A percentile compares a stretch with the other conserved stretches of the same genome.
Conservation (phyloP, 2,888 invertebrate genomes). For the Tiliacea aurago region DNA sequence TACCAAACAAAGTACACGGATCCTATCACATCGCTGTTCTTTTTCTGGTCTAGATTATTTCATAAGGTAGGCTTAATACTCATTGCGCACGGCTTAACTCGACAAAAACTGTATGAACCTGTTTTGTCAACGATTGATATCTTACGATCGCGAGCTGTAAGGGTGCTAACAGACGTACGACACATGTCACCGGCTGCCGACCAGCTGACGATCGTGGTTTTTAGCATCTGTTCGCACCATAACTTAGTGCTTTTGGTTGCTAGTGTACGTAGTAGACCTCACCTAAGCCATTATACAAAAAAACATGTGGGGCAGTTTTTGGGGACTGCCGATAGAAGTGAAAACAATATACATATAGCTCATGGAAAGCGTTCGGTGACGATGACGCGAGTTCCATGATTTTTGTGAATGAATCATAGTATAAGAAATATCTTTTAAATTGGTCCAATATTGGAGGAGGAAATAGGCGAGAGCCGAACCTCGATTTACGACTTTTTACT, state of each 20-base stretch:
- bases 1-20: conserved; percentile 11
- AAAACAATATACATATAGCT: too few relatives aligned
- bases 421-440: too few relatives aligned
- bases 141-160: conserved; percentile 26
- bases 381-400: too few relatives aligned
- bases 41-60: conserved; percentile 10
- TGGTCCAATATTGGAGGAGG: too few relatives aligned
- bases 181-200: conserved; percentile 19
- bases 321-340: too few relatives aligned
- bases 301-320: background rate
- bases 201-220: background rate
- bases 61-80: conserved; percentile 11
- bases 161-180: conserved; percentile 45
- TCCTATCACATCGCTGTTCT: background rate
- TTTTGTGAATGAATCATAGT: too few relatives aligned
- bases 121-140: conserved; percentile 37
- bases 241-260: background rate
- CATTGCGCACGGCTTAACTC: conserved; percentile 15
- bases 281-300: background rate
- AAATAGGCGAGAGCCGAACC: too few relatives aligned
- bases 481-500: too few relatives aligned
- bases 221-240: conserved; percentile 1
- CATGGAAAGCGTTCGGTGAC: too few relatives aligned
- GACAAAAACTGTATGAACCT: conserved; percentile 44
- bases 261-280: background rate